Evolutionary conservation across 1,140 invertebrate species (phyloP).

Genomic region (Formica exsecta): DNA sequence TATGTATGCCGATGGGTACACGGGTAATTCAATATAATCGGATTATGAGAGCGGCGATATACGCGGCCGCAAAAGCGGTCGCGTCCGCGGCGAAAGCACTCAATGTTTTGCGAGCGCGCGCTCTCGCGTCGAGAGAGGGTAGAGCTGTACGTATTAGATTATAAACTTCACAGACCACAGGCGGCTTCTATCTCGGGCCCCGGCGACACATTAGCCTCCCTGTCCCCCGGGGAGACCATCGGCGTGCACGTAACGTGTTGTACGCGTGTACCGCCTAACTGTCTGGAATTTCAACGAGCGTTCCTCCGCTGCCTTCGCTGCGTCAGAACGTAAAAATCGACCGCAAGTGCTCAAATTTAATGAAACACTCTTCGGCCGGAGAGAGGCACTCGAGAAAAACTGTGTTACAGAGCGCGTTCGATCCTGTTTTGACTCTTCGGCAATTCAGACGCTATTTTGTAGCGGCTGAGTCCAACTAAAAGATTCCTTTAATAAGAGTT

Average conservation of each 20-base stretch:
- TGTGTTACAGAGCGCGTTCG: not conserved
- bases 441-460: not conserved
- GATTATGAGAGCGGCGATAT: slow-evolving; percentile 82
- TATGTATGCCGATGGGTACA: slow-evolving; percentile 73
- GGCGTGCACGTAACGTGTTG: slow-evolving; percentile 38
- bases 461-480: not conserved
- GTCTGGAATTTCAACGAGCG: slow-evolving; percentile 72
- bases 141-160: slow-evolving; percentile 83
- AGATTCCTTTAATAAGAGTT: too few species aligned
- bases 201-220: slow-evolving; percentile 81
- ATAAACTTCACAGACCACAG: slow-evolving; percentile 85
- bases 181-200: slow-evolving; percentile 73
- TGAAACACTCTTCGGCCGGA: slow-evolving; percentile 12
- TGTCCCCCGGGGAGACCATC: slow-evolving; percentile 75
- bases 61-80: slow-evolving; percentile 82
- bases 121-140: slow-evolving; percentile 65
- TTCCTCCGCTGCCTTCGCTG: slow-evolving; percentile 14
- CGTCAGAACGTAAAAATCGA: slow-evolving; percentile 46
- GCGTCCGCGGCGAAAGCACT: slow-evolving; percentile 83
- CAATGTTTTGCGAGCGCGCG: slow-evolving; percentile 79
- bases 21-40: slow-evolving; percentile 85
- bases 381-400: slow-evolving; percentile 37
- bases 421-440: slow-evolving; percentile 17
- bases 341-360: slow-evolving; percentile 47
- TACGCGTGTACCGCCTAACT: slow-evolving; percentile 65